These are phyloP conservation scores for Glyphotaelius pellucidus DNA, from an alignment of 2,888 invertebrate species.

Conservation along the genomic window DNA sequence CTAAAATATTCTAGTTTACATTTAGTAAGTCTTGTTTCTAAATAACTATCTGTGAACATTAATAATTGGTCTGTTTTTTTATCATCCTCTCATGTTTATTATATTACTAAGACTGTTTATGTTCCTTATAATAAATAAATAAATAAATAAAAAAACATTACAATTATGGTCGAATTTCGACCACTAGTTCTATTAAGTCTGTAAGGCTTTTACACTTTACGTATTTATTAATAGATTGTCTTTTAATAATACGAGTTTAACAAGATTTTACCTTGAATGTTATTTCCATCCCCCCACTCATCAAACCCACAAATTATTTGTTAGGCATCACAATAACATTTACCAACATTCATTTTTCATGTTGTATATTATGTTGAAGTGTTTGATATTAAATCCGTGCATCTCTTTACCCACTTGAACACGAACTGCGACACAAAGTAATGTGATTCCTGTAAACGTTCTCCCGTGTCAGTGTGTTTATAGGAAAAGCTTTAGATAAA, in stretches of 20 bases:
- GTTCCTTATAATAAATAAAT: no score
- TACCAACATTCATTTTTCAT: neutral
- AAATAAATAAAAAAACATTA: no score
- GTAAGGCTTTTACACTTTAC: no score
- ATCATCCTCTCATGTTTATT: no score
- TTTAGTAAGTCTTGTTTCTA: no score
- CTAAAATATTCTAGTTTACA: no score
- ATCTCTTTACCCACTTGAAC: neutral
- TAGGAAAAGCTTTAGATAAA: neutral
- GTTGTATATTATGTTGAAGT: neutral
- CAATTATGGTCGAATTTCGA: no score
- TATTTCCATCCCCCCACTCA: neutral
- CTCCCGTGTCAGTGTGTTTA: conserved; percentile 2
- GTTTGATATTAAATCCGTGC: neutral
- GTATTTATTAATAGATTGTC: no score
- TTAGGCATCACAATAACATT: neutral
- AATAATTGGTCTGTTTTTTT: no score
- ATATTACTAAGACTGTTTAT: no score
- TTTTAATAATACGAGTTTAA: neutral
- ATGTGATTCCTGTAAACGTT: neutral
- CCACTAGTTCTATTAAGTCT: neutral
- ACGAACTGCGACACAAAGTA: neutral
- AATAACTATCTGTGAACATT: no score
- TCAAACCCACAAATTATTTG: neutral
- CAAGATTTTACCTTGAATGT: neutral